Conservation (phyloP, 2,797 vertebrate species). For the Coregonus suidteri region DNA sequence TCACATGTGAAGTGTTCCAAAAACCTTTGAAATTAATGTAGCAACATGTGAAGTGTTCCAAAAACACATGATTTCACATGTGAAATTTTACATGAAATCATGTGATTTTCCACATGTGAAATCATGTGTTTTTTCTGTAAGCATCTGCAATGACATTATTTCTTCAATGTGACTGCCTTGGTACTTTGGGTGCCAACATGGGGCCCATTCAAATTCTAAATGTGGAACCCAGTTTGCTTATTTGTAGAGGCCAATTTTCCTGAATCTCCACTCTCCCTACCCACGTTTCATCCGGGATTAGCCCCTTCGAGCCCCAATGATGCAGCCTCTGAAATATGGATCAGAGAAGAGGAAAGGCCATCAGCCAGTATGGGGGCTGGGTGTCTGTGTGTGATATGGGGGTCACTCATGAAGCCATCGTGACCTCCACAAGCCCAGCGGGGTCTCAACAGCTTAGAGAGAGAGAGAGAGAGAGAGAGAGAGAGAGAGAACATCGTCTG, state of each 20-base stretch:
- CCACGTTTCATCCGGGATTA: conserved; percentile 76
- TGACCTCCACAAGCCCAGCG: not conserved
- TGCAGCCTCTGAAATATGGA: conserved; percentile 77
- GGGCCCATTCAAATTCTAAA: conserved; percentile 69
- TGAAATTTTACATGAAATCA: too few relatives aligned
- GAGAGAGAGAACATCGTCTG: not conserved
- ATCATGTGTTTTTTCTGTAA: too few relatives aligned
- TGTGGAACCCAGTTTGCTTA: conserved; percentile 33
- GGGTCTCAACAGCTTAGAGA: not conserved
- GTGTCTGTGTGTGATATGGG: not conserved
- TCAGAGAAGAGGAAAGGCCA: conserved; percentile 76
- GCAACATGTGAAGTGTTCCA: too few relatives aligned
- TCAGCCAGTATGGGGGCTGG: conserved; percentile 69
- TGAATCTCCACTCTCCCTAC: conserved; percentile 54
- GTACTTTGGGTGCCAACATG: conserved; percentile 44
- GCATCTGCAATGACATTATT: not conserved
- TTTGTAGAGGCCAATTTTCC: conserved; percentile 58
- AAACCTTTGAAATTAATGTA: too few relatives aligned
- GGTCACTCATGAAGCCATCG: not conserved
- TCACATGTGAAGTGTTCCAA: too few relatives aligned
- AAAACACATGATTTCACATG: too few relatives aligned
- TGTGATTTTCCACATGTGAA: too few relatives aligned
- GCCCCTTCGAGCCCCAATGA: conserved; percentile 67
- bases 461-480: not conserved
- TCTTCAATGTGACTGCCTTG: not conserved